Base-by-base conservation (phyloP, 1,140 invertebrate genomes). In the Pseudomyrmex dendroicus region DNA sequence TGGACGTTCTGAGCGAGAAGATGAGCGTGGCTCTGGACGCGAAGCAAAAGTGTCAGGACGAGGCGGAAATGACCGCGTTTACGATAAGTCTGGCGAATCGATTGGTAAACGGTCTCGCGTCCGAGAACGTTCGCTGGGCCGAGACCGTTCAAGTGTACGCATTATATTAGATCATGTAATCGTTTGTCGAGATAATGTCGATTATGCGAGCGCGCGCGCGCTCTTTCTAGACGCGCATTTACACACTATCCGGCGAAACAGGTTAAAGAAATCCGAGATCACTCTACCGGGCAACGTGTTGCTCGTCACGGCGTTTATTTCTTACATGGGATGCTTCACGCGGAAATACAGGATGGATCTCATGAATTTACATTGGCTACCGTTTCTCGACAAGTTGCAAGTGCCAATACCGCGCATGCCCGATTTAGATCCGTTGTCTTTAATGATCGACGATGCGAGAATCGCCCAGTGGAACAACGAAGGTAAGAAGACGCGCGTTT, bases 391-490 rank as follows among this genome's bases (percentile, higher is more conserved):
- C 73, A 95, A 95, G 77, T 92, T 96, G 48, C 93, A 96, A 80
- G 95, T 95, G 0, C 96, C 96, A 82, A 98, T 99, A 89, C 97
- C 98, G 9, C 96, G 96, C 54, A 97, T 97, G 0, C 95, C 96
- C 77, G 96, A 96, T 61, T 92, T 98, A 13, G 98, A 99, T 94
- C 97, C 97, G 0, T 94, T 99, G 57, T 94, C 96, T 13, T 95
- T 99, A 92, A 94, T 99, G 72, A 98, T 98, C 7, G 98, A 99
- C 92, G 98, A 99, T 94, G 98, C 98, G 2, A 96, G 97, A 93
- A 96, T 99, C 78, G 98, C 98, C 0, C 94, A 96, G 48, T 99
- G 98, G 98, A 99, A 99, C 90, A 99, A 99, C 92, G 97, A 98
- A 94, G 98, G 93, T 92, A 68, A 46, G 22, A 70, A 44, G 15